Base-by-base conservation (phyloP, 2,888 invertebrate genomes). In the Euclidia mi region DNA sequence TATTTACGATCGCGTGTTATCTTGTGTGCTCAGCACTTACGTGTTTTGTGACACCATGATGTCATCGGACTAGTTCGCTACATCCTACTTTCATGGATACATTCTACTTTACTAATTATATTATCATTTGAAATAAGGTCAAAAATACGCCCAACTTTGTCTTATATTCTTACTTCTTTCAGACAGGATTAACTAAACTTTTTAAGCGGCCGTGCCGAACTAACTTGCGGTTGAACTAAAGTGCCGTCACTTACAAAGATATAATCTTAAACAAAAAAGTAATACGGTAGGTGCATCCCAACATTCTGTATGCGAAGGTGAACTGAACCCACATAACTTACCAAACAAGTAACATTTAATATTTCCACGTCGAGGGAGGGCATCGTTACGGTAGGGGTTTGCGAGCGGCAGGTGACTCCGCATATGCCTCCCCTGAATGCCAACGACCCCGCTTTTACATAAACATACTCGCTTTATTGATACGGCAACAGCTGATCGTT, bases 401-500 rank as follows among this genome's bases (percentile, higher is more conserved):
- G 78, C 57, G 56, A 65, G 87, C 56, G 62, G 74, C 94, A 94
- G 94, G 94, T 93, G 94, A 88, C 85, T 87, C 73, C 81, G 79
- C 92, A 91, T 89, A 92, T 91, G 93, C 88, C 91, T 89, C 88
- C 90, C 87, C 75, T 80, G 84, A 89, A 90, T 91, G 93, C 89
- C 91, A 93, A 88, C 84, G 94, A 93, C 92, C 94, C 84, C 80
- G 63, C 63, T 72, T 78, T 75, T 76, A 79, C 78, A 78, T 82
- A 79, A 81, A 66, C 59, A 63, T 48, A 56, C 48, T 37, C 57
- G 45, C 44, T 62, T 74, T 76, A 76, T 73, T 66, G 74, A 66
- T 63, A 70, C 40, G 57, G 56, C 73, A 78, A 79, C 82, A 81
- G 82, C 79, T 81, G 81, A 81, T 82, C 78, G 74, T 74, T 82